phyloP scores from a whole-genome alignment of 1,140 invertebrate species.

The Apis cerana region DNA sequence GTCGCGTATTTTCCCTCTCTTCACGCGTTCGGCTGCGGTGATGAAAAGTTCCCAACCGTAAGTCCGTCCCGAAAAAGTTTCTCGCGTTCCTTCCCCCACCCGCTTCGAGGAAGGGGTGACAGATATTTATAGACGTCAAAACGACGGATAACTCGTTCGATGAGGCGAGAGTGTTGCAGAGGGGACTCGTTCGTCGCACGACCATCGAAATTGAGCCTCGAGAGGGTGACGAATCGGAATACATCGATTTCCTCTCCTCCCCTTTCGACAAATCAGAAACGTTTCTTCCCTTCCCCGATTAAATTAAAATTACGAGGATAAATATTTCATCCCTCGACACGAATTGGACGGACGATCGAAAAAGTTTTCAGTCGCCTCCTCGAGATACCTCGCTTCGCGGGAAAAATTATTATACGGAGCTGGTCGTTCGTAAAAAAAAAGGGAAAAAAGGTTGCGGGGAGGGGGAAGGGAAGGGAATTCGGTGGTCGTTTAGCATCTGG shows the following conservation, averaged over 20 bases:
- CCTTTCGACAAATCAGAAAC: too few relatives aligned
- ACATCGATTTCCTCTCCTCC: too few relatives aligned
- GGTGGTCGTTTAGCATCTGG: constrained; percentile 24
- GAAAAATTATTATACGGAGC: constrained; percentile 8
- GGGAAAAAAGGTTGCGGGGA: not conserved
- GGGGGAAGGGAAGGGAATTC: not conserved
- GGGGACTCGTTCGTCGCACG: not conserved
- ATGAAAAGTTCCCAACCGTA: constrained; percentile 49
- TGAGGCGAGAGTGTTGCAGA: constrained; percentile 25
- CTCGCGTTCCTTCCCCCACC: not conserved
- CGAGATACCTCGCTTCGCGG: not conserved
- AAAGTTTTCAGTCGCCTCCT: too few relatives aligned
- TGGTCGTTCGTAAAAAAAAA: constrained; percentile 1
- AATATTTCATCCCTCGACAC: too few relatives aligned
- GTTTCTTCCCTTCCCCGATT: too few relatives aligned
- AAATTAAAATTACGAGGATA: too few relatives aligned
- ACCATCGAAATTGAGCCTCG: not conserved
- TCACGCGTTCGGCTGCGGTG: not conserved
- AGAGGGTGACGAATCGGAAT: not conserved
- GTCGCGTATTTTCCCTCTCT: constrained; percentile 2
- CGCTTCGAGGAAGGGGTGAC: not conserved
- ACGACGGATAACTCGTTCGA: constrained; percentile 6
- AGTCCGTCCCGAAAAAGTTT: constrained; percentile 56
- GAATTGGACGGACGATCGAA: too few relatives aligned
- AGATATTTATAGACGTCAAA: constrained; percentile 51